Evolutionary conservation across 2,113 vertebrate species (phyloP).

Genomic region (Furnarius figulus): DNA sequence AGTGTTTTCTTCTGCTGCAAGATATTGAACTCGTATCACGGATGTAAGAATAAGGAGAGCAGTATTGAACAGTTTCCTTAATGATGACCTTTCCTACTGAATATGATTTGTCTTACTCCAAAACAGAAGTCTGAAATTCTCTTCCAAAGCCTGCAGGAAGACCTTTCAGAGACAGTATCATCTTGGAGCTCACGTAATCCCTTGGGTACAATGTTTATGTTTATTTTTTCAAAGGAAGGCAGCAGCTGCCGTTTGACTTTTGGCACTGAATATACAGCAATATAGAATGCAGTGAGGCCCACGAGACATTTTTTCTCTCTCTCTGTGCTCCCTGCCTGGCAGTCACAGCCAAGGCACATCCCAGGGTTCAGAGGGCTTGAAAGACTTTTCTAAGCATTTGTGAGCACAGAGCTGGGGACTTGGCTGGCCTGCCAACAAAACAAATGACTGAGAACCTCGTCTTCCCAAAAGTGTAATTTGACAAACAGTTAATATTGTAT

Average conservation of each 20-base stretch:
- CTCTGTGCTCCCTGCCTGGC: accelerated
- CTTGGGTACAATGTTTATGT: not conserved
- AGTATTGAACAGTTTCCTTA: not conserved
- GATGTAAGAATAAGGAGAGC: not conserved
- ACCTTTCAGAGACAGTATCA: not conserved
- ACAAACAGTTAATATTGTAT: not conserved
- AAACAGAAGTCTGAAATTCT: not conserved
- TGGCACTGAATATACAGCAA: not conserved
- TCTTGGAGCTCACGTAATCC: not conserved
- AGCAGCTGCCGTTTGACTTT: not conserved
- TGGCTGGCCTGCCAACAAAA: not conserved
- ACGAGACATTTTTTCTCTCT: not conserved
- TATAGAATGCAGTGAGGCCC: not conserved
- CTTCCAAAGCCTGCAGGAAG: not conserved
- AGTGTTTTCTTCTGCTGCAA: not conserved
- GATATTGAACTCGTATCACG: not conserved
- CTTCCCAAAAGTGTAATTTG: not conserved
- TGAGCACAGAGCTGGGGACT: not conserved
- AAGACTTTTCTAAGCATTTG: not conserved
- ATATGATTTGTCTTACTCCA: not conserved
- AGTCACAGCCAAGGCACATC: not conserved
- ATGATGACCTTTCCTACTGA: not conserved
- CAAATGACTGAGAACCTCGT: not conserved
- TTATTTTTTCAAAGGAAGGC: not conserved
- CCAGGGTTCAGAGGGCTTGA: not conserved